phyloP scores from a whole-genome alignment of 2,888 invertebrate species.

The Acronicta aceris region DNA sequence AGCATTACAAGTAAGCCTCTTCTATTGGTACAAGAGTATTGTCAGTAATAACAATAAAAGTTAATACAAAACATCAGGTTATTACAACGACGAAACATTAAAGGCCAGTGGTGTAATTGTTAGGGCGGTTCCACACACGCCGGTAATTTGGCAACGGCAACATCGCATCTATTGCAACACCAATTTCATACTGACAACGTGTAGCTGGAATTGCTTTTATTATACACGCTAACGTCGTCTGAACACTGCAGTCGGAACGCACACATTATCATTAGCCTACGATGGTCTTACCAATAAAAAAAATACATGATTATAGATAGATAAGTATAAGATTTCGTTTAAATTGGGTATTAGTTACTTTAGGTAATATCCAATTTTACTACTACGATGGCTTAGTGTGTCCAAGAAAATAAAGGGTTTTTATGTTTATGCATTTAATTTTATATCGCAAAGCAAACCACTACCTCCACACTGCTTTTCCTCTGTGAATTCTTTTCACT shows the following conservation, averaged over 20 bases:
- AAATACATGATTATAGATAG: no score
- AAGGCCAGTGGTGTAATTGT: slow-evolving; percentile 66
- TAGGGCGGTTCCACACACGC: slow-evolving; percentile 59
- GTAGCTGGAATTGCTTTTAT: slow-evolving; percentile 70
- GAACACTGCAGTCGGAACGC: slow-evolving; percentile 32
- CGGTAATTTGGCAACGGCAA: slow-evolving; percentile 73
- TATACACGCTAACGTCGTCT: slow-evolving; percentile 54
- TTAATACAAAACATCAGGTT: slow-evolving; percentile 69
- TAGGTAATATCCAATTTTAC: no score
- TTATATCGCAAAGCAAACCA: neutral
- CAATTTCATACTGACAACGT: slow-evolving; percentile 69
- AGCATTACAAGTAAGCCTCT: slow-evolving; percentile 36
- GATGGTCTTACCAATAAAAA: slow-evolving; percentile 1
- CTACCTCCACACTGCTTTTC: neutral
- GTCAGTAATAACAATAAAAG: slow-evolving; percentile 63
- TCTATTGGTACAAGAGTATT: slow-evolving; percentile 52
- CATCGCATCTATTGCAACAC: slow-evolving; percentile 69
- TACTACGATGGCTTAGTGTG: no score
- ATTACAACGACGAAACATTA: slow-evolving; percentile 61
- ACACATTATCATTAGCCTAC: slow-evolving; percentile 36
- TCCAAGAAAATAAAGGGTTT: no score
- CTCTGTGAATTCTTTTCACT: slow-evolving; percentile 17
- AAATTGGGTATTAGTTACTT: neutral
- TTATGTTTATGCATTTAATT: neutral
- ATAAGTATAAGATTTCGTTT: neutral